These are phyloP conservation scores for Heliothis virescens DNA, from an alignment of 1,140 invertebrate species.

Conservation along the genomic window DNA sequence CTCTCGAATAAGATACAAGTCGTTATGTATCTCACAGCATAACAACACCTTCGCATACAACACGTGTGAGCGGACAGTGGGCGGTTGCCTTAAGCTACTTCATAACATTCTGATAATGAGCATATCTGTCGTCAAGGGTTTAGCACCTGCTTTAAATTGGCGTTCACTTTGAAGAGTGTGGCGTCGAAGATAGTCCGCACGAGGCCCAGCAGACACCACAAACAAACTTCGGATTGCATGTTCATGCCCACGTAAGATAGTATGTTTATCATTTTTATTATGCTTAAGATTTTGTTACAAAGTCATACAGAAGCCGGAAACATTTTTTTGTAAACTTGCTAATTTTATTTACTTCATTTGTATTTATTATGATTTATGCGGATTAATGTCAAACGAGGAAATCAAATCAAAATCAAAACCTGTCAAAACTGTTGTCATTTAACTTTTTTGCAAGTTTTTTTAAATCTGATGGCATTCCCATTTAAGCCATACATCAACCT, in stretches of 20 bases:
- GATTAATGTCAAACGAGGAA: too few relatives aligned
- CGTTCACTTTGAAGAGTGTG: constrained; percentile 81
- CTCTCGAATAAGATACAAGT: neutral
- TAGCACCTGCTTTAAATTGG: constrained; percentile 80
- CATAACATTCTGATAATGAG: constrained; percentile 20
- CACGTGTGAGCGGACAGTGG: constrained; percentile 14
- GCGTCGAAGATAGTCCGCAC: constrained; percentile 80
- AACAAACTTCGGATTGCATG: constrained; percentile 76
- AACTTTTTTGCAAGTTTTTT: neutral
- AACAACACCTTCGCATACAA: neutral
- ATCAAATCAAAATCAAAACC: too few relatives aligned
- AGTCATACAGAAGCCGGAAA: constrained; percentile 27
- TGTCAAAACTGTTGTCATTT: neutral
- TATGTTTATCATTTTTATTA: constrained; percentile 71
- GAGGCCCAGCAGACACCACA: constrained; percentile 79
- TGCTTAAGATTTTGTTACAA: constrained; percentile 11
- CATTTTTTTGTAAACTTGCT: constrained; percentile 40
- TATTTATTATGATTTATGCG: neutral
- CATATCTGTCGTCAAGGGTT: constrained; percentile 37
- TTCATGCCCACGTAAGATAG: constrained; percentile 77
- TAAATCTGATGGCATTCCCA: too few relatives aligned
- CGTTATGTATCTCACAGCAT: neutral
- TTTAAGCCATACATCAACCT: neutral
- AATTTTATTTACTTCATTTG: constrained; percentile 1
- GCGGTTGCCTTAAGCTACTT: neutral